Evolutionary conservation across 1,140 invertebrate species (phyloP), one percentile per base, ranked within the genome.

Genomic region (Ips typographus): DNA sequence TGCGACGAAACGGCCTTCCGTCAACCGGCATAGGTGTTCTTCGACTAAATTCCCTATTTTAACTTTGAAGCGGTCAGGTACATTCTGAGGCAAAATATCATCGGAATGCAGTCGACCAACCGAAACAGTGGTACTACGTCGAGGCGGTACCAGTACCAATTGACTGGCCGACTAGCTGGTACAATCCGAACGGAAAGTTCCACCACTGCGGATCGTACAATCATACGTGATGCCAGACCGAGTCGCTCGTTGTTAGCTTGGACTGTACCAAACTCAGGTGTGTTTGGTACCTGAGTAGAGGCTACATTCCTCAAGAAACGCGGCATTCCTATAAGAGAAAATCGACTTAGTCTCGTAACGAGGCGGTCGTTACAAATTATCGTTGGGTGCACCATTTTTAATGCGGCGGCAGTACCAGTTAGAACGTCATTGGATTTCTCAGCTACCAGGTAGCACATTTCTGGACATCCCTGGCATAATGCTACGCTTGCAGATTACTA

Each of bases 191-290:
- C 2, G 2, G 40, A 36, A 74, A 77, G 65, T 70, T 74, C 70
- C 53, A 68, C 41, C 57, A 59, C 61, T 58, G 41, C 47, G 22
- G 40, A 67, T 65, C 59, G 58, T 61, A 62, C 40, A 64, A 22
- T 36, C 1, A 43, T 39, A 22, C 40, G 36, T 40, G 40, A 58
- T 64, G 53, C 41, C 62, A 36, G 22, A 44, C n/a, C 39, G 1
- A 40, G 22, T 62, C 52, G 37, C 47, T 52, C 8, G 2, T 63
- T 74, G 70, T 41, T 60, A 59, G 38, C 53, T 53, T 5, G 2
- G 76, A 78, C 7, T 79, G 75, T 77, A 78, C 76, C 53, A 70
- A 73, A 77, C 77, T 78, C 78, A 79, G 78, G 78, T 79, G 78
- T 79, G 78, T 79, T 77, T 74, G 71, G 72, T 76, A 74, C 77